phyloP scores from a whole-genome alignment of 2,113 vertebrate species.

The Burhinus oedicnemus region DNA sequence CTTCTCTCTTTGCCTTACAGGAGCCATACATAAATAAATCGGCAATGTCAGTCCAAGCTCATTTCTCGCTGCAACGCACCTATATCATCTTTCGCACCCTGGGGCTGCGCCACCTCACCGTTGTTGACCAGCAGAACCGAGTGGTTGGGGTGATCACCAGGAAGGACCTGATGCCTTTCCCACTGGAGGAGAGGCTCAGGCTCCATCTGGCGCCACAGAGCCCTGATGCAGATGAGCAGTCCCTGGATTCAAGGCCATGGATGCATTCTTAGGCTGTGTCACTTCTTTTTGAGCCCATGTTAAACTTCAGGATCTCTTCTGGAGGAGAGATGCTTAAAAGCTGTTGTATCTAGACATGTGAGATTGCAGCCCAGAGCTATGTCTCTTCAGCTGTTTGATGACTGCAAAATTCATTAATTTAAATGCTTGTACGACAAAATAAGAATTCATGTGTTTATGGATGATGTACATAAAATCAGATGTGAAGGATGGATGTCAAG shows the following conservation, averaged over 20 bases:
- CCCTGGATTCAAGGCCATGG: not conserved
- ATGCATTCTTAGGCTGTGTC: not conserved
- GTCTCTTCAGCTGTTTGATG: not conserved
- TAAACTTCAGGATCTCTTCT: not conserved
- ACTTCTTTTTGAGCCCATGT: not conserved
- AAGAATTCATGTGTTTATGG: not conserved
- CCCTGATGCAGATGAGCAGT: not conserved
- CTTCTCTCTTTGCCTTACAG: conserved; percentile 13
- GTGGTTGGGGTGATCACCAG: conserved; percentile 49
- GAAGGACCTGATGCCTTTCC: conserved; percentile 48
- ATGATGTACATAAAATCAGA: not conserved
- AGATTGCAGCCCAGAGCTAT: not conserved
- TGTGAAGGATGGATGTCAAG: not conserved
- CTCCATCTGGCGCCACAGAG: not conserved
- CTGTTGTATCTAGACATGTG: not conserved
- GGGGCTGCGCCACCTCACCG: conserved; percentile 50
- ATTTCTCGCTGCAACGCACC: conserved; percentile 43
- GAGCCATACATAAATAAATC: conserved; percentile 66
- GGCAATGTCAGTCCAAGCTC: conserved; percentile 44
- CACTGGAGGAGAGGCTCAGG: conserved; percentile 15
- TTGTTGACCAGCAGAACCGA: conserved; percentile 30
- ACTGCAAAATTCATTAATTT: not conserved
- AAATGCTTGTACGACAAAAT: not conserved
- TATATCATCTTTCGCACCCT: conserved; percentile 46
- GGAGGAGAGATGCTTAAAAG: not conserved